Evolutionary conservation across 23 tunicate species (phyloP).

Genomic region (Ascidia mentula): DNA sequence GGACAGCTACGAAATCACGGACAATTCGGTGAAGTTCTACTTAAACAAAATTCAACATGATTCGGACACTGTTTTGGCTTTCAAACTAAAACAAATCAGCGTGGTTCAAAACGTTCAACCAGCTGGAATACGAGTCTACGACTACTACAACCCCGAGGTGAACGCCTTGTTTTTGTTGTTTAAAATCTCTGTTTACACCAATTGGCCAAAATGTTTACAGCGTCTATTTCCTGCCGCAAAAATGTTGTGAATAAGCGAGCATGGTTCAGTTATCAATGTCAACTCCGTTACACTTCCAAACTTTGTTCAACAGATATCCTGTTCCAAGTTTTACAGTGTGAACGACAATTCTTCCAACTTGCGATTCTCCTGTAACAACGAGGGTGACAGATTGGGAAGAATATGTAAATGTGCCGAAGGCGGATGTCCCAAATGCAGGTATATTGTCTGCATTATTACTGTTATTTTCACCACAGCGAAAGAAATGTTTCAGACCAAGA

Average conservation of each 20-base stretch:
- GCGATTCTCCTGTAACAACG: neutral
- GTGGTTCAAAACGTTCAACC: conserved; percentile 41
- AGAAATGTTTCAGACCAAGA: too few species aligned
- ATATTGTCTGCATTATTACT: neutral
- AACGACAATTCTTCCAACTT: neutral
- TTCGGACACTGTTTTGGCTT: conserved; percentile 22
- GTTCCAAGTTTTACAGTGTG: neutral
- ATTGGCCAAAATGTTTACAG: neutral
- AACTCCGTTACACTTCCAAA: neutral
- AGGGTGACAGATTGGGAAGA: neutral
- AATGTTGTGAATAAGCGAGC: too few species aligned
- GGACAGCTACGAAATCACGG: conserved; percentile 56
- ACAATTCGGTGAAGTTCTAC: conserved; percentile 43
- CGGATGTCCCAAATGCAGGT: conserved; percentile 72
- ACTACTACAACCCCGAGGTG: conserved; percentile 67
- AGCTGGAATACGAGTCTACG: conserved; percentile 55
- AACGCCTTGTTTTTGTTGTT: too few species aligned
- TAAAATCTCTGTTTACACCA: neutral
- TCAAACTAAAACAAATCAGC: conserved; percentile 28
- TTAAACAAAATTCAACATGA: conserved; percentile 21
- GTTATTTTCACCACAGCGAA: too few species aligned
- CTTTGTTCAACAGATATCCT: neutral
- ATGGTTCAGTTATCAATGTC: too few species aligned
- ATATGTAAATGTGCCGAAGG: conserved; percentile 69
- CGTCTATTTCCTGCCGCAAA: neutral